Conservation (phyloP, 2,797 vertebrate species). For the Myiotriccus ornatus region DNA sequence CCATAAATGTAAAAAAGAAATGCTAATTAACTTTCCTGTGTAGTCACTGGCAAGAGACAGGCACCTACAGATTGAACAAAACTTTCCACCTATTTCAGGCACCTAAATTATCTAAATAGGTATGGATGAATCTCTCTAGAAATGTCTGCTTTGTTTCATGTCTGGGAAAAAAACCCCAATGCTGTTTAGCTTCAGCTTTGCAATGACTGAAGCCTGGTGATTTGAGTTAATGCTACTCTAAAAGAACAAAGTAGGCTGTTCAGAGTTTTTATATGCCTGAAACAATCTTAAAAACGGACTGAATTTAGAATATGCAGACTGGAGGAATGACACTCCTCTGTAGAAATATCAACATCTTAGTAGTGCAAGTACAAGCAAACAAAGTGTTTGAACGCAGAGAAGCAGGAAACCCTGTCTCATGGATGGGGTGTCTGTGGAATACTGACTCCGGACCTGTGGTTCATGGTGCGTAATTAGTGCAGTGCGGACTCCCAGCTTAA, state of each 20-base stretch:
- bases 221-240: not conserved
- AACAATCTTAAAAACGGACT: not conserved
- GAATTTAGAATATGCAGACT: not conserved
- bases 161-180: not conserved
- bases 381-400: not conserved
- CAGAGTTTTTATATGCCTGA: not conserved
- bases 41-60: not conserved
- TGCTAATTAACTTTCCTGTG: not conserved
- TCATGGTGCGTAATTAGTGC: not conserved
- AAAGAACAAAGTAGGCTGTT: not conserved
- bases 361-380: not conserved
- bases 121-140: not conserved
- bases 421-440: not conserved
- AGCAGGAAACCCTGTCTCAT: not conserved
- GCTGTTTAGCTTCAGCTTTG: not conserved
- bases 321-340: not conserved
- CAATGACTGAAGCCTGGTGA: not conserved
- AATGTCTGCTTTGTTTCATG: not conserved
- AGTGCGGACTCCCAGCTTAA: not conserved
- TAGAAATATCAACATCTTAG: not conserved
- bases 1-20: not conserved
- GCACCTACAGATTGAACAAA: not conserved
- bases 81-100: not conserved
- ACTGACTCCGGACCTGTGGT: not conserved
- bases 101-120: not conserved